Evolutionary conservation across 2,797 vertebrate genomes (phyloP).

Genomic region (Neosilurus mollespiculum): DNA sequence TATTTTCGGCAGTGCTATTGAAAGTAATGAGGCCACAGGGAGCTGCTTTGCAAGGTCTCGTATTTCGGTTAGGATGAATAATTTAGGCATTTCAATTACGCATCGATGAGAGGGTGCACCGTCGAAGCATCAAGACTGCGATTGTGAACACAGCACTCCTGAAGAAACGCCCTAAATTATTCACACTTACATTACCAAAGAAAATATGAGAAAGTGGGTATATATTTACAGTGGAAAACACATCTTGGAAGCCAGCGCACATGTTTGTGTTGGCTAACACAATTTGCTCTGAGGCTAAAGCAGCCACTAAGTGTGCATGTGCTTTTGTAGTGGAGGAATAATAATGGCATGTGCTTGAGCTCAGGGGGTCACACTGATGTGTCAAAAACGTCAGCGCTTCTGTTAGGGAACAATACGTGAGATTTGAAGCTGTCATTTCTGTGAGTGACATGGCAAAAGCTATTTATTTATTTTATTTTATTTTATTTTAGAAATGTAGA

Average conservation of each 20-base stretch:
- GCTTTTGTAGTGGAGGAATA: not conserved
- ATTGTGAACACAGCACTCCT: not conserved
- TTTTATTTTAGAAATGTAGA: not conserved
- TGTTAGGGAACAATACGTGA: not conserved
- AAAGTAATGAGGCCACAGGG: constrained; percentile 41
- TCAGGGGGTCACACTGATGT: not conserved
- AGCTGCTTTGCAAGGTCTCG: constrained; percentile 11
- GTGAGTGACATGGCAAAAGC: not conserved
- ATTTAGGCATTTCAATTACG: constrained; percentile 41
- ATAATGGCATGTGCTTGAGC: not conserved
- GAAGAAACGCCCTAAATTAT: constrained; percentile 15
- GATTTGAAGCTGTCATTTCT: not conserved
- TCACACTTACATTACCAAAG: constrained; percentile 9
- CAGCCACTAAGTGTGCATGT: not conserved
- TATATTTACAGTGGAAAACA: constrained; percentile 19
- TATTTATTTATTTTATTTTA: too few species aligned
- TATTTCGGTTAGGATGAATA: constrained; percentile 21
- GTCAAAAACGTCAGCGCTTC: constrained; percentile 2
- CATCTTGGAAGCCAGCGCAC: not conserved
- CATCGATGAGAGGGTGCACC: constrained; percentile 12
- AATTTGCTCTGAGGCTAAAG: not conserved
- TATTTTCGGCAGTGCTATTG: constrained; percentile 20
- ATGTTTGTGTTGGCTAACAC: constrained; percentile 1
- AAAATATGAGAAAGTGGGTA: not conserved
- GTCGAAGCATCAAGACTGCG: not conserved